phyloP scores from a whole-genome alignment of 2,113 vertebrate genomes.

The Pardalotus punctatus region DNA sequence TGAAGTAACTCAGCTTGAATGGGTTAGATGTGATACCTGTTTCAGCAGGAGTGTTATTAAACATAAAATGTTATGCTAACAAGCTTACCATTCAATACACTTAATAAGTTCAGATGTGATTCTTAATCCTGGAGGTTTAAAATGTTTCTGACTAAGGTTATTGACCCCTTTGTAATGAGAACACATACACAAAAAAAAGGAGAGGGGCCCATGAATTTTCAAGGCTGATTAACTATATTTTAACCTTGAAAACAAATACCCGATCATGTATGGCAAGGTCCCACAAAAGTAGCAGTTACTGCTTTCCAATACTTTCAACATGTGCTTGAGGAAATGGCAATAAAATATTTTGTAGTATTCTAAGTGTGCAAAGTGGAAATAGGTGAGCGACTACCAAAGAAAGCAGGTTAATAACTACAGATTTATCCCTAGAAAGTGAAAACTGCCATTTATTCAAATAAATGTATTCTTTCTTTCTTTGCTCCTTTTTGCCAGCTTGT shows the following conservation, averaged over 20 bases:
- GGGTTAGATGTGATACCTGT: background rate
- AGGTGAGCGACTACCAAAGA: background rate
- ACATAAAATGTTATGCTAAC: background rate
- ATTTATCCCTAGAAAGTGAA: background rate
- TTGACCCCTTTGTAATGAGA: background rate
- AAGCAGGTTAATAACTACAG: background rate
- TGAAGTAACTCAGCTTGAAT: background rate
- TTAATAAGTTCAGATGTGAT: background rate
- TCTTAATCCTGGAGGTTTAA: background rate
- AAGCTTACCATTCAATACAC: background rate
- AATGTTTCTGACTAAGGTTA: background rate
- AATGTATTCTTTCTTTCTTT: background rate
- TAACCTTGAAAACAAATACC: background rate
- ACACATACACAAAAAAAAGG: background rate
- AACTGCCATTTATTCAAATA: background rate
- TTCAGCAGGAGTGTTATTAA: background rate
- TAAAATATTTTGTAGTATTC: background rate
- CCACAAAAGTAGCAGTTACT: background rate
- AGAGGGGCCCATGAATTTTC: background rate
- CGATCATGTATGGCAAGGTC: background rate
- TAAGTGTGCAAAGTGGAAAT: background rate
- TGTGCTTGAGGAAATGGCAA: background rate
- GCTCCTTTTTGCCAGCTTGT: slow-evolving; percentile 79
- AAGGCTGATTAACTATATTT: background rate
- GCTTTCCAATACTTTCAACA: background rate